Percentiles rank a stretch among this genome's conserved stretches.
Evolutionary conservation across 2,888 invertebrate species (phyloP).

Genomic region (Caenorhabditis plicata): DNA sequence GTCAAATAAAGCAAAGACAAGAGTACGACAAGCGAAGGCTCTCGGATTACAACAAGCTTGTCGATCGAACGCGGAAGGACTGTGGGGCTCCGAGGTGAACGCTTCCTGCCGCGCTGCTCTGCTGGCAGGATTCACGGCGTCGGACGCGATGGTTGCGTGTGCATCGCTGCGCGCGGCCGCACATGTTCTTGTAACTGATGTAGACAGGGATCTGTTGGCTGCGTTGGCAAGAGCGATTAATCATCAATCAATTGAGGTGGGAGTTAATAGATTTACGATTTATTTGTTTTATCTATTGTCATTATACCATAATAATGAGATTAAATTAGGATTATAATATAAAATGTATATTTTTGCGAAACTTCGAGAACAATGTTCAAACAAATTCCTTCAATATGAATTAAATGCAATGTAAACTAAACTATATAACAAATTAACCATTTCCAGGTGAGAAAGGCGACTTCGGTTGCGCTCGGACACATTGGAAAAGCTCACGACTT

Average conservation of each 20-base stretch:
- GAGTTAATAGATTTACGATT: too few species aligned
- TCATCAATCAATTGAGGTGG: constrained; percentile 80
- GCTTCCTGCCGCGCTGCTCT: constrained; percentile 21
- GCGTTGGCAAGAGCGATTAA: constrained; percentile 74
- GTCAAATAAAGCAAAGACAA: constrained; percentile 4
- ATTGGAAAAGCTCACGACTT: constrained; percentile 19
- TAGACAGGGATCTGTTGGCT: constrained; percentile 81
- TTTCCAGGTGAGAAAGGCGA: constrained; percentile 31
- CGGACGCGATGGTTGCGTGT: constrained; percentile 30
- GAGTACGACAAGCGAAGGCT: constrained; percentile 31
- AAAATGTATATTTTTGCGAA: too few species aligned
- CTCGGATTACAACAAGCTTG: constrained; percentile 38
- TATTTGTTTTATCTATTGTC: too few species aligned
- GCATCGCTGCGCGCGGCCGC: constrained; percentile 36
- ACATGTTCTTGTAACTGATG: constrained; percentile 1
- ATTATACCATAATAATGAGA: too few species aligned
- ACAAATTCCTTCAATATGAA: too few species aligned
- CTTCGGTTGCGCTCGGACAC: constrained; percentile 35
- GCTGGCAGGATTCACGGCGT: constrained; percentile 18
- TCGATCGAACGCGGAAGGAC: constrained; percentile 11
- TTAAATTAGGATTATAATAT: too few species aligned
- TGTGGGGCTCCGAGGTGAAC: constrained; percentile 35
- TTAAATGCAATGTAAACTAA: too few species aligned
- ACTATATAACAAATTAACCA: too few species aligned
- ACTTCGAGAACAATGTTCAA: too few species aligned